Evolutionary conservation across 2,888 invertebrate species (phyloP).

Genomic region (Incurvaria masculella): DNA sequence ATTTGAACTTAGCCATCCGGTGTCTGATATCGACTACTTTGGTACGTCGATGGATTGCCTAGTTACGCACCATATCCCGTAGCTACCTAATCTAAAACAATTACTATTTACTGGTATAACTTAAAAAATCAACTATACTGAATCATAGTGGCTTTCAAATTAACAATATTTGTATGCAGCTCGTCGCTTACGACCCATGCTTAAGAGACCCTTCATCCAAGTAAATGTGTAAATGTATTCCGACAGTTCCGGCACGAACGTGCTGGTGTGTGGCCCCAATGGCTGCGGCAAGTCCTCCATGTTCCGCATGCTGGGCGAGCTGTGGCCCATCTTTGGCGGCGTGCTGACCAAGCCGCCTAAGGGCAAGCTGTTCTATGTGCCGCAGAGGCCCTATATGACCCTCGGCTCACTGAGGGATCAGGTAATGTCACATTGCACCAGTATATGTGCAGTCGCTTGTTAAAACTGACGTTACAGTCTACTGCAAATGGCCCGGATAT

Average conservation of each 20-base stretch:
- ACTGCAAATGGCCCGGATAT: too few relatives aligned
- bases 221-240: conserved; percentile 4
- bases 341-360: conserved; percentile 92
- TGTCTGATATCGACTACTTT: too few relatives aligned
- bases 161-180: not conserved
- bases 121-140: too few relatives aligned
- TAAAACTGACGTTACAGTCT: too few relatives aligned
- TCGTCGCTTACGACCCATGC: not conserved
- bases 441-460: too few relatives aligned
- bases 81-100: too few relatives aligned
- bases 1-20: too few relatives aligned
- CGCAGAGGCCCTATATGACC: conserved; percentile 98
- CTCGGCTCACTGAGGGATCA: conserved; percentile 92
- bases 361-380: conserved; percentile 95
- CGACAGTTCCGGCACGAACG: conserved; percentile 89
- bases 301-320: conserved; percentile 93
- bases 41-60: too few relatives aligned
- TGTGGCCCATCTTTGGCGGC: conserved; percentile 97
- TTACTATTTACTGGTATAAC: too few relatives aligned
- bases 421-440: too few relatives aligned
- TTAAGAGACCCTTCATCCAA: not conserved
- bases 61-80: too few relatives aligned
- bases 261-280: conserved; percentile 97
- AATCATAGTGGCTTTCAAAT: too few relatives aligned
- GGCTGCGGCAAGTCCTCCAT: conserved; percentile 98